Base-by-base conservation (phyloP, 2,113 vertebrate genomes). In the Cygnus buccinator region DNA sequence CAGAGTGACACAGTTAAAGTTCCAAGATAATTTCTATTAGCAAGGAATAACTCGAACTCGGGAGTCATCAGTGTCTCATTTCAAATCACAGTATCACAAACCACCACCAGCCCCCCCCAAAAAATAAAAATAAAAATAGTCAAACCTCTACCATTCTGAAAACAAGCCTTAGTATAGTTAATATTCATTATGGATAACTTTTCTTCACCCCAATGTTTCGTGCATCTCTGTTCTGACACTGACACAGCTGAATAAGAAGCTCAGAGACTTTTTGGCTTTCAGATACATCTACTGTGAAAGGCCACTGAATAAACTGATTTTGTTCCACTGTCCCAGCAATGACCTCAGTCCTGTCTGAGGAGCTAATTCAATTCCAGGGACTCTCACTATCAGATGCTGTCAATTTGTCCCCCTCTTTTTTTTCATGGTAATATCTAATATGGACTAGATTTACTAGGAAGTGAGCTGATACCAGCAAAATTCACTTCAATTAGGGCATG, bases 361-460 rank as follows among this genome's bases (percentile, higher is more conserved):
- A 93, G 52, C 48, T 94, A 96, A 96, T 94, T 96, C 93, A 93
- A 74, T 96, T 96, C 84, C 72, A 90, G 81, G 67, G 90, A 87
- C 92, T 93, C 65, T 93, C 78, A 77, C 84, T 88, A 93, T 70
- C 82, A 83, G 67, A 94, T 71, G 71, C 71, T 96, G 87, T 95
- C 95, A 95, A 80, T 94, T 96, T 93, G 62, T 58, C 26, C 13
- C 0, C 10, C 25, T 5, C 44, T 17, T 26, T 13, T 13, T 62
- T 57, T 74, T 57, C 16, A 52, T 54, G 82, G 67, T 73, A 91
- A 87, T 87, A 91, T 80, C 88, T 94, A 95, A 90, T 89, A 84
- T 43, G 68, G 83, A 90, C 83, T 48, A 48, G 84, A 93, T 70
- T 85, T 73, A 75, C 57, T 31, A 48, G 65, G 72, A 94, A 94